Evolutionary conservation across 2,797 vertebrate species (phyloP), one percentile per base, ranked within the genome.

Genomic region (Hafferia zeledoni): DNA sequence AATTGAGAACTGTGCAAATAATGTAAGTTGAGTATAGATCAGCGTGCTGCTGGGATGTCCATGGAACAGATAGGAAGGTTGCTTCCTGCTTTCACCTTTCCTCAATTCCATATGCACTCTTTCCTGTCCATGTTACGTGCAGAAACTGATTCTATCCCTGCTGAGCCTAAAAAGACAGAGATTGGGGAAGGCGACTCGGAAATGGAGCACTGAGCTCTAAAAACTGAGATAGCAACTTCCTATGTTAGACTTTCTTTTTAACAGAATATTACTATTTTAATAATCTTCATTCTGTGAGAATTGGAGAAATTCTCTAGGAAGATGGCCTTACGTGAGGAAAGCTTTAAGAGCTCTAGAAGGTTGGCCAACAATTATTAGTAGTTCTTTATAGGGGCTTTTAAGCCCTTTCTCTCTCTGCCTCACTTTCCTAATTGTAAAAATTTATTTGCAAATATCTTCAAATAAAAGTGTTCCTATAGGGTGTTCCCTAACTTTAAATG

Each of bases 1-100:
- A 55, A 64, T 69, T 61, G 67, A 91, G 76, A 91, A 61, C 25
- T 49, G 39, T n/a, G 39, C 33, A 44, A 44, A 43, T 67, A 47
- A 60, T 9, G 7, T 14, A 22, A 41, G 33, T 22, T 1, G 4
- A 43, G 13, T 28, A 47, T 0, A 0, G 27, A 27, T 64, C 33
- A 17, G 47, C 25, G 6, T 16, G 43, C 14, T 57, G 22, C 43
- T 65, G 43, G n/a, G 43, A 28, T 56, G 18, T 31, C 57, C 10
- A 5, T 0, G 1, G 57, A 67, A 57, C 17, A 75, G 19, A 16
- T 0, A 35, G 22, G n/a, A 64, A 60, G 16, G 47, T 47, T 20
- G 35, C 15, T 33, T 56, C 61, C 69, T 31, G 37, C n/a, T 83
- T 63, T 61, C 16, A 25, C 28, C n/a, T 59, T 33, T n/a, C 27